Conservation (phyloP, 2,113 vertebrate genomes). For the Acrocephalus arundinaceus region DNA sequence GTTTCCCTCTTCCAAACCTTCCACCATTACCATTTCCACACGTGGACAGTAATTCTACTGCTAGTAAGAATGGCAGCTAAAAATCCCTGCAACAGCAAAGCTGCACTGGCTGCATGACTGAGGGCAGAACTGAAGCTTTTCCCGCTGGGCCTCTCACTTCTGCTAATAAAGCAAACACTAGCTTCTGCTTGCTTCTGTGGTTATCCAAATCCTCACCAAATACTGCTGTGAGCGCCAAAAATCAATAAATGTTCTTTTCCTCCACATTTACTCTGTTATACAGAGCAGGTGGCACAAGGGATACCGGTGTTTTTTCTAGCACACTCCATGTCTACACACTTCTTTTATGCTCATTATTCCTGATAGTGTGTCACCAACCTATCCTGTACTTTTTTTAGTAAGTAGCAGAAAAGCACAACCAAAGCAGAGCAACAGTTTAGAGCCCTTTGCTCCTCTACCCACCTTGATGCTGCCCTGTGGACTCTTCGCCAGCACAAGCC, state of each 20-base stretch:
- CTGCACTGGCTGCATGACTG: not conserved
- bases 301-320: not conserved
- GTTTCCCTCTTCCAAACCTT: not conserved
- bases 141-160: not conserved
- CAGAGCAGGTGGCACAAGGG: not conserved
- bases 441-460: not conserved
- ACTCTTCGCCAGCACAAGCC: not conserved
- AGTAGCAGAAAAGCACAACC: not conserved
- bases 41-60: not conserved
- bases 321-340: not conserved
- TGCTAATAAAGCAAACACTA: not conserved
- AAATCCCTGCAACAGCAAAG: not conserved
- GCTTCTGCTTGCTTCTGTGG: not conserved
- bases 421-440: not conserved
- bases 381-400: not conserved
- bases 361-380: not conserved
- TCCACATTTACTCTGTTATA: not conserved
- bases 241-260: not conserved
- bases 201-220: not conserved
- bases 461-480: not conserved
- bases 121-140: not conserved
- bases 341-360: not conserved
- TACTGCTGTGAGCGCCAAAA: constrained; percentile 2
- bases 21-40: not conserved
- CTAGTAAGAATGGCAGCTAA: not conserved